Evolutionary conservation across 2,888 invertebrate species (phyloP).

Genomic region (Drosophila longiperda): DNA sequence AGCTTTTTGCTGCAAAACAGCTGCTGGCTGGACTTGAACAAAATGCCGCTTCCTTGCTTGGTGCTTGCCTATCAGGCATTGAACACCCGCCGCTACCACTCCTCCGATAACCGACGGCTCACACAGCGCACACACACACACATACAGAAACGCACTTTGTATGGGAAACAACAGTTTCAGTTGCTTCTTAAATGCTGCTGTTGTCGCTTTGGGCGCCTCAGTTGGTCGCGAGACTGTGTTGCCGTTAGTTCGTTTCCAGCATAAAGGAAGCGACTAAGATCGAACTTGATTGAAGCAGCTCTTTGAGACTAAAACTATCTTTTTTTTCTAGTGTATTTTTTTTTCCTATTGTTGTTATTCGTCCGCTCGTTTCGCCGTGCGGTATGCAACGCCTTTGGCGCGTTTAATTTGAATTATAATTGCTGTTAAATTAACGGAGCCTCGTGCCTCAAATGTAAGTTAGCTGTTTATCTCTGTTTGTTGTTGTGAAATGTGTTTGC

Average conservation of each 20-base stretch:
- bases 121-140: background rate
- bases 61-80: constrained; percentile 5
- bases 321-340: constrained; percentile 52
- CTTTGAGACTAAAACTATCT: constrained; percentile 7
- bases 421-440: constrained; percentile 12
- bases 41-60: constrained; percentile 34
- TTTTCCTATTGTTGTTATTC: constrained; percentile 12
- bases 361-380: constrained; percentile 36
- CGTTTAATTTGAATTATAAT: constrained; percentile 39
- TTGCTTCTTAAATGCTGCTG: constrained; percentile 70
- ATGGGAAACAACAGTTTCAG: constrained; percentile 47
- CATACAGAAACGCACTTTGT: constrained; percentile 13
- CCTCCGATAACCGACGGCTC: background rate
- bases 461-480: background rate
- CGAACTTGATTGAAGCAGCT: constrained; percentile 17
- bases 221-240: constrained; percentile 77
- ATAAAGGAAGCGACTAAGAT: constrained; percentile 28
- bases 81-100: constrained; percentile 6
- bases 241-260: constrained; percentile 64
- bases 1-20: constrained; percentile 39
- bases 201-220: constrained; percentile 58
- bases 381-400: constrained; percentile 55
- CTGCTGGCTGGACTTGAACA: constrained; percentile 38
- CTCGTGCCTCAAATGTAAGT: constrained; percentile 51
- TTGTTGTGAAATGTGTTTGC: constrained; percentile 4